phyloP scores from a whole-genome alignment of 35 echinoderm and acorn worm species.

The Lytechinus pictus region DNA sequence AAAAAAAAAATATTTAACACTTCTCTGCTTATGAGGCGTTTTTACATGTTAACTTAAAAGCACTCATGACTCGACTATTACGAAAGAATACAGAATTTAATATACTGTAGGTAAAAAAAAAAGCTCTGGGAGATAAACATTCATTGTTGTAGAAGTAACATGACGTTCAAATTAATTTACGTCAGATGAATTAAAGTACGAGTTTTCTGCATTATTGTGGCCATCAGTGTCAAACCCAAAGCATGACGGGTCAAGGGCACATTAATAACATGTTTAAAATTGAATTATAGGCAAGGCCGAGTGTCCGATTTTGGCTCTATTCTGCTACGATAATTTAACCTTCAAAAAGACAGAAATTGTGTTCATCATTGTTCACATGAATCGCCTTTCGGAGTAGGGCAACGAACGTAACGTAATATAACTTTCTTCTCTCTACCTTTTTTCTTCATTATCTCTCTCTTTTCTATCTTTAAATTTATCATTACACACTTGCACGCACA shows the following conservation, averaged over 20 bases:
- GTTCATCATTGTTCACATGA: not conserved
- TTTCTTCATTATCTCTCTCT: no score
- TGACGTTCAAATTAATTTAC: not conserved
- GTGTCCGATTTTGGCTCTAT: not conserved
- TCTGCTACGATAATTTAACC: not conserved
- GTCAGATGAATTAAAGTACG: not conserved
- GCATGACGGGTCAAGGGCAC: not conserved
- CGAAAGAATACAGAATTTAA: no score
- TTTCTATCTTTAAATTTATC: no score
- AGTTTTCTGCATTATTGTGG: not conserved
- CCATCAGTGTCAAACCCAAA: no score
- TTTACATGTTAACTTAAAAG: no score
- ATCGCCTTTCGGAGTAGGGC: not conserved
- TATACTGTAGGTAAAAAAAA: no score
- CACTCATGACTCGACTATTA: no score
- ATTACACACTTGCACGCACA: no score
- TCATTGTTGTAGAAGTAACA: not conserved
- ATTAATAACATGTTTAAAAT: not conserved
- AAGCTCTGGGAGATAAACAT: not conserved
- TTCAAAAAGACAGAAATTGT: not conserved
- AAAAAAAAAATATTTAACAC: no score
- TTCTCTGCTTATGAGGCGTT: no score
- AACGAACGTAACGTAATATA: no score
- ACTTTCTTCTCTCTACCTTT: no score
- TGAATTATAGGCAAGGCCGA: not conserved